Conservation (phyloP, 2,888 invertebrate species). For the Thera obeliscata region DNA sequence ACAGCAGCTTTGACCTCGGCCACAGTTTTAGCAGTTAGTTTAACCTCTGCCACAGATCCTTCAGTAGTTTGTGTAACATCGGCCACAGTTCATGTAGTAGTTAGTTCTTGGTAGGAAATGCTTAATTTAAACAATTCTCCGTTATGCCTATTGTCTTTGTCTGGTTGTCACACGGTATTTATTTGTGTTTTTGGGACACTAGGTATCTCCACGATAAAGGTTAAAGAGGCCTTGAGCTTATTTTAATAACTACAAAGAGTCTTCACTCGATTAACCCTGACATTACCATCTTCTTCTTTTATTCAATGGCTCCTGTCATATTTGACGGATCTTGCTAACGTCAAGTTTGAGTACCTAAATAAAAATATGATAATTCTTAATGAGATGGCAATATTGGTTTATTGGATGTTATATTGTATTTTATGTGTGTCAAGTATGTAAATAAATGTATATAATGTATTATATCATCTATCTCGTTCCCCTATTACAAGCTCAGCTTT, state of each 20-base stretch:
- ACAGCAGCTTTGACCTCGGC: slow-evolving; percentile 7
- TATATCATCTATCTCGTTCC: too few species aligned
- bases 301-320: too few species aligned
- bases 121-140: slow-evolving; percentile 70
- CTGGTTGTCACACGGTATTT: slow-evolving; percentile 37
- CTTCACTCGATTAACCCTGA: too few species aligned
- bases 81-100: neutral
- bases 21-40: slow-evolving; percentile 4
- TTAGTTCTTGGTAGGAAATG: slow-evolving; percentile 56
- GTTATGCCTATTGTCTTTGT: slow-evolving; percentile 55
- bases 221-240: too few species aligned
- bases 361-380: neutral
- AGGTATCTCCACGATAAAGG: neutral
- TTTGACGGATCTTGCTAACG: too few species aligned
- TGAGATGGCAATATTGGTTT: neutral
- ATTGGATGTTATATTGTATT: too few species aligned
- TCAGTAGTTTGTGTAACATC: slow-evolving; percentile 4
- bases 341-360: too few species aligned
- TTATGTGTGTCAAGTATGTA: too few species aligned
- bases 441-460: too few species aligned
- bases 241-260: too few species aligned
- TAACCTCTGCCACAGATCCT: slow-evolving; percentile 11
- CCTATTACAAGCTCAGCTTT: too few species aligned
- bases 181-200: slow-evolving; percentile 33
- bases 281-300: too few species aligned